Percentiles rank a stretch among this genome's conserved stretches.
phyloP scores from a whole-genome alignment of 2,888 invertebrate genomes.

The Pimpla rufipes region DNA sequence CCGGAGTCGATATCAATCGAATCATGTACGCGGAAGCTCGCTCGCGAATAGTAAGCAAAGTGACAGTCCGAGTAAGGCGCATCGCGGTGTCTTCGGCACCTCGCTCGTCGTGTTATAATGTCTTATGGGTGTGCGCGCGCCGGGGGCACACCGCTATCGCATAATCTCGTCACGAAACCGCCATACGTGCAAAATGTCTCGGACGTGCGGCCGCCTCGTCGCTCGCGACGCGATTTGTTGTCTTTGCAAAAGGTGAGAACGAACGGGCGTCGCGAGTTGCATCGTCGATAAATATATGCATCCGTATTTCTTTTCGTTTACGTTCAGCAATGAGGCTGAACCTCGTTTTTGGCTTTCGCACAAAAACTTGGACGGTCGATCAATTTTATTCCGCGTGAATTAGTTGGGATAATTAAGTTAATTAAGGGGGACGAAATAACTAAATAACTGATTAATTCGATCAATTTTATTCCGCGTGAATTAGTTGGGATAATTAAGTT shows the following conservation, averaged over 20 bases:
- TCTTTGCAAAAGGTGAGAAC: constrained; percentile 35
- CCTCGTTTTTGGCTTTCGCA: no score
- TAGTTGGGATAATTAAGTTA: neutral
- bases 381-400: neutral
- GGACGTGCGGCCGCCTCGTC: constrained; percentile 59
- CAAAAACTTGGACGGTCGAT: neutral
- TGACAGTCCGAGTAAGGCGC: constrained; percentile 61
- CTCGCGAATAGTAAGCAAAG: constrained; percentile 81
- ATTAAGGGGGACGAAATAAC: no score
- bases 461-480: neutral
- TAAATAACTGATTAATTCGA: no score
- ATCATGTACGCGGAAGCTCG: constrained; percentile 84
- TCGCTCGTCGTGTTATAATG: constrained; percentile 34
- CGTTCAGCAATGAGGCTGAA: no score
- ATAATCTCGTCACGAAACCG: constrained; percentile 80
- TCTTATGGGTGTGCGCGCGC: constrained; percentile 46
- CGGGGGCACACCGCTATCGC: constrained; percentile 55
- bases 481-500: neutral
- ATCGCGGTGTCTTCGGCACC: constrained; percentile 39
- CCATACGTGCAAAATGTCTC: constrained; percentile 82
- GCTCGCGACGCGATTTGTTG: constrained; percentile 38
- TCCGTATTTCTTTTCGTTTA: neutral
- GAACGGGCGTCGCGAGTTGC: neutral
- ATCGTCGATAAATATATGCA: neutral
- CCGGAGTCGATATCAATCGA: constrained; percentile 75